phyloP scores from a whole-genome alignment of 2,888 invertebrate genomes.

The Harpalus rubripes region DNA sequence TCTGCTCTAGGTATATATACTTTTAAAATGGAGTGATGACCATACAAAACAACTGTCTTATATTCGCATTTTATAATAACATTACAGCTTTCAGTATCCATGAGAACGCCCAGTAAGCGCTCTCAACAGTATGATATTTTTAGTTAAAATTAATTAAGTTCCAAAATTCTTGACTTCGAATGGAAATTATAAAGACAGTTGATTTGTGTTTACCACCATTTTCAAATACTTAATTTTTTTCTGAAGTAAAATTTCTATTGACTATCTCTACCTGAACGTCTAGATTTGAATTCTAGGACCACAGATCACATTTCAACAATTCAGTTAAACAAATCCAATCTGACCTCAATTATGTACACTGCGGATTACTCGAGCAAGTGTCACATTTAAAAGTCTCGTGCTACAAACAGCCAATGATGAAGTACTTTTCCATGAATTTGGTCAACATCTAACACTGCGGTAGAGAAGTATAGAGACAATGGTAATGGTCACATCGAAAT shows the following conservation, averaged over 20 bases:
- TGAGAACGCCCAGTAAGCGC: too few species aligned
- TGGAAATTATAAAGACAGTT: too few species aligned
- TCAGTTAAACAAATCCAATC: background rate
- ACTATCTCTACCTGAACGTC: background rate
- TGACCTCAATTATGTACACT: constrained; percentile 45
- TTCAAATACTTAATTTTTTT: too few species aligned
- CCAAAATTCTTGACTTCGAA: too few species aligned
- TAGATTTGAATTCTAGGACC: constrained; percentile 1
- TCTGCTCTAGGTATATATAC: too few species aligned
- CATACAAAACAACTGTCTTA: too few species aligned
- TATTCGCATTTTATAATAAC: too few species aligned
- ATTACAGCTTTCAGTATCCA: too few species aligned
- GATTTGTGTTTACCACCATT: too few species aligned
- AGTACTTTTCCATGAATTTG: constrained; percentile 39
- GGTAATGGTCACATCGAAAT: background rate
- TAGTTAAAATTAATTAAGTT: too few species aligned
- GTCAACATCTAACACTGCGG: constrained; percentile 32
- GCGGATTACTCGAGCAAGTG: constrained; percentile 46
- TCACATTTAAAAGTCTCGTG: constrained; percentile 42
- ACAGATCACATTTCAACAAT: background rate
- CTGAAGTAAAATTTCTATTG: background rate
- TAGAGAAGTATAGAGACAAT: constrained; percentile 9
- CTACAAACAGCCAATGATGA: constrained; percentile 52
- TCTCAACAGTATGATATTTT: too few species aligned
- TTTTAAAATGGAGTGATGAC: too few species aligned